Percentiles rank a stretch among this genome's conserved stretches.
phyloP scores from a whole-genome alignment of 2,888 invertebrate species.

The Camponotus fellah region DNA sequence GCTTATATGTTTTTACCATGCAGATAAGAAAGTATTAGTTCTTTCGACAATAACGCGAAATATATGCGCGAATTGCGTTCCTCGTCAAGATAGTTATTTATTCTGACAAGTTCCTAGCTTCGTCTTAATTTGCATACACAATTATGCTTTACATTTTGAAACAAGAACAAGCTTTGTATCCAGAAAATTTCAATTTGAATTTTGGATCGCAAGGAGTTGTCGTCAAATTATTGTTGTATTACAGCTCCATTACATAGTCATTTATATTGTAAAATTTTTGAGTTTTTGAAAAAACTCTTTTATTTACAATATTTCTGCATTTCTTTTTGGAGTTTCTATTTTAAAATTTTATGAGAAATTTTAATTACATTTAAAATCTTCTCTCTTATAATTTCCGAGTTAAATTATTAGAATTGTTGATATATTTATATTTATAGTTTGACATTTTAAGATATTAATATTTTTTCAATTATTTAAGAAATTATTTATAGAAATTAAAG shows the following conservation, averaged over 20 bases:
- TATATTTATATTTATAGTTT: too few species aligned
- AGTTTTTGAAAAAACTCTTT: not conserved
- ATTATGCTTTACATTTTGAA: conserved; percentile 41
- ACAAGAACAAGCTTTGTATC: conserved; percentile 4
- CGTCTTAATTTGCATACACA: conserved; percentile 63
- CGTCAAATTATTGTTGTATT: not conserved
- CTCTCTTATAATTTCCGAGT: not conserved
- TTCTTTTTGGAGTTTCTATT: not conserved
- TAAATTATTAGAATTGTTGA: not conserved
- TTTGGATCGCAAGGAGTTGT: conserved; percentile 1
- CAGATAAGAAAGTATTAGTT: conserved; percentile 6
- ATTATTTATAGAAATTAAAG: not conserved
- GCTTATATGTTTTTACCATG: not conserved
- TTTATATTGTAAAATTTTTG: not conserved
- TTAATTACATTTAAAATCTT: not conserved
- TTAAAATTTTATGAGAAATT: not conserved
- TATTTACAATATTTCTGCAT: not conserved
- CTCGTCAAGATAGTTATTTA: conserved; percentile 25
- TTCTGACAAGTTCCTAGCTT: conserved; percentile 26
- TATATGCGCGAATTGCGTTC: conserved; percentile 45
- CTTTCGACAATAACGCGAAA: conserved; percentile 3
- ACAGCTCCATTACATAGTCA: not conserved
- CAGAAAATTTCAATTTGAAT: conserved; percentile 30
- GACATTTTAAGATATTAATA: not conserved
- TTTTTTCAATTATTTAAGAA: not conserved